Evolutionary conservation across 2,797 vertebrate species (phyloP), one percentile per base, ranked within the genome.

Genomic region (Melanotaenia nigrans): DNA sequence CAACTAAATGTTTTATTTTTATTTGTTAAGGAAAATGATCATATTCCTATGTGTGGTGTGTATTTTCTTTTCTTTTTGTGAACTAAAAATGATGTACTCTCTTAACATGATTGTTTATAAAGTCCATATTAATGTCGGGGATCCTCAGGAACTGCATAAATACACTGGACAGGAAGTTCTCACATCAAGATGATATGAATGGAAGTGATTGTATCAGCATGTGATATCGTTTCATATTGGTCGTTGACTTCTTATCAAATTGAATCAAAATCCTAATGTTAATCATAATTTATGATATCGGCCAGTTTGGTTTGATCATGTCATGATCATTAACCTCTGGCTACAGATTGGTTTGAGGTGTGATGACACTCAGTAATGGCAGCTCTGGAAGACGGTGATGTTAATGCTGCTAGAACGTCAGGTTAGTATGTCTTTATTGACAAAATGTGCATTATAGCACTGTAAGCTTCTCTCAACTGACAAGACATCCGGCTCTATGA

Each of bases 51-150:
- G 13, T 40, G 13, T 35, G 28, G 28, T 28, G 28, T 28, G 28
- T 28, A 28, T 28, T 28, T 28, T 28, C 4, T 35, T 35, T 35
- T 35, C 4, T 35, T 40, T 40, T 40, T 40, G 8, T 40, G 3
- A 13, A 14, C 14, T 14, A 40, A 13, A 40, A 40, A 13, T 3
- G 36, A 25, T 9, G 63, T 62, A 66, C 62, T 30, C 60, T 55
- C 25, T 28, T 28, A 28, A 28, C 38, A 36, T 49, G 5, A 0
- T 62, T 61, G 42, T 78, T 73, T 79, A 11, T 79, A 78, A 67
- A 73, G 14, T 49, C 68, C 4, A 62, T 14, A 64, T 30, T 9
- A 14, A 24, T 42, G 67, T 71, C 49, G 24, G 22, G 11, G 30
- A 10, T 28, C 14, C 11, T 66, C 16, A 51, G 42, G 61, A 35